Conservation (phyloP, 2,888 invertebrate genomes). For the Epicampocera succincta region DNA sequence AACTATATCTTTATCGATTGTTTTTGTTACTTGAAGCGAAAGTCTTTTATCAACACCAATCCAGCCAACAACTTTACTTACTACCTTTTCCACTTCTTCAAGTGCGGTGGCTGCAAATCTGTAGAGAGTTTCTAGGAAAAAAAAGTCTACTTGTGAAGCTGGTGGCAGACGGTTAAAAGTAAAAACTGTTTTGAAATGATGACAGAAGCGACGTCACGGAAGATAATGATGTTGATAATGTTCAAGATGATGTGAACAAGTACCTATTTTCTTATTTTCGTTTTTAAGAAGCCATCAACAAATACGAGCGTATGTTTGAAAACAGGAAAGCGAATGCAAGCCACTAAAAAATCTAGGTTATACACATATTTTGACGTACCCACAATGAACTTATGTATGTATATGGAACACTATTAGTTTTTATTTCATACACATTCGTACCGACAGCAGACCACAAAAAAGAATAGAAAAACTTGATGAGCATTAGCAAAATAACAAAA, state of each 20-base stretch:
- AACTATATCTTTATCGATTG: slow-evolving; percentile 3
- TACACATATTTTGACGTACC: slow-evolving; percentile 12
- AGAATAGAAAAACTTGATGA: slow-evolving; percentile 1
- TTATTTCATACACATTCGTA: not conserved
- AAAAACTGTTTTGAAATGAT: slow-evolving; percentile 30
- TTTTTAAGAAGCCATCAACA: slow-evolving; percentile 23
- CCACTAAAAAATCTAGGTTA: slow-evolving; percentile 55
- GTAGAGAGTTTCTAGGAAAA: slow-evolving; percentile 22
- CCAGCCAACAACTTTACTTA: not conserved
- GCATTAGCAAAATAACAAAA: slow-evolving; percentile 16
- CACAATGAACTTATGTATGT: slow-evolving; percentile 4
- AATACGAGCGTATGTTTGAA: slow-evolving; percentile 35
- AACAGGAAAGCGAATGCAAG: slow-evolving; percentile 45
- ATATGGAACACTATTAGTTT: slow-evolving; percentile 21
- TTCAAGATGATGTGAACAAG: slow-evolving; percentile 50
- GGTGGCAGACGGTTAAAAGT: slow-evolving; percentile 20
- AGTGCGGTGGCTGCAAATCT: not conserved
- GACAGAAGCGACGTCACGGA: slow-evolving; percentile 42
- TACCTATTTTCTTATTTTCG: slow-evolving; percentile 44
- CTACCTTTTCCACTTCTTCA: not conserved
- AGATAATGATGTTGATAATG: slow-evolving; percentile 49
- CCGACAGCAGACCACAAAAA: not conserved
- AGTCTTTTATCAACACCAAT: not conserved
- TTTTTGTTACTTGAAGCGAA: not conserved
- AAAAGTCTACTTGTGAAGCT: slow-evolving; percentile 12